Evolutionary conservation across 2,113 vertebrate genomes (phyloP).

Genomic region (Brienomyrus brachyistius): DNA sequence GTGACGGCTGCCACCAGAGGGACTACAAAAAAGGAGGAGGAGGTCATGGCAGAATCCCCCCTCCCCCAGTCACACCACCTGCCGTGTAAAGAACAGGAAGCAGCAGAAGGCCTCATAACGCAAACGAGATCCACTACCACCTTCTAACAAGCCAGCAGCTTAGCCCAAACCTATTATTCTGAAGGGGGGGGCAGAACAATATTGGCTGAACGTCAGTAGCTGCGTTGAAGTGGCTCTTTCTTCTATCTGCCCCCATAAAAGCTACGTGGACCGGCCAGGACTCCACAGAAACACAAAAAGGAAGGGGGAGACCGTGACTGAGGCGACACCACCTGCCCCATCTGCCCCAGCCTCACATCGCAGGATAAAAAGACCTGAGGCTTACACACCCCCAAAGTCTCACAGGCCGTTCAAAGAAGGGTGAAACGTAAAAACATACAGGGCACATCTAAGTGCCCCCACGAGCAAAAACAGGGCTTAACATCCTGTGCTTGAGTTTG

Average conservation of each 20-base stretch:
- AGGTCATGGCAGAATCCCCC: background rate
- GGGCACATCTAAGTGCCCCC: background rate
- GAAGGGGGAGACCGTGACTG: background rate
- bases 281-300: slow-evolving; percentile 1
- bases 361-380: background rate
- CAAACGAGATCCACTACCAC: background rate
- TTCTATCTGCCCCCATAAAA: slow-evolving; percentile 2
- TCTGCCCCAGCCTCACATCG: background rate
- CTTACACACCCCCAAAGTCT: background rate
- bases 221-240: background rate
- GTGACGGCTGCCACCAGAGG: background rate
- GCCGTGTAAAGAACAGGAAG: background rate
- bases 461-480: background rate
- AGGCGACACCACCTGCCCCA: background rate
- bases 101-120: background rate
- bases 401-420: background rate
- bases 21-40: background rate
- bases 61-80: background rate
- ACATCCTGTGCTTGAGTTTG: background rate
- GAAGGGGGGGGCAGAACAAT: background rate
- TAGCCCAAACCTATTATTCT: background rate
- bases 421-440: background rate
- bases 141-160: background rate
- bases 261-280: background rate
- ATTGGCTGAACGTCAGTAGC: background rate